A percentile compares a stretch with the other conserved stretches of the same genome.
These are phyloP conservation scores for Prorops nasuta DNA, from an alignment of 1,140 invertebrate genomes.

Conservation along the genomic window DNA sequence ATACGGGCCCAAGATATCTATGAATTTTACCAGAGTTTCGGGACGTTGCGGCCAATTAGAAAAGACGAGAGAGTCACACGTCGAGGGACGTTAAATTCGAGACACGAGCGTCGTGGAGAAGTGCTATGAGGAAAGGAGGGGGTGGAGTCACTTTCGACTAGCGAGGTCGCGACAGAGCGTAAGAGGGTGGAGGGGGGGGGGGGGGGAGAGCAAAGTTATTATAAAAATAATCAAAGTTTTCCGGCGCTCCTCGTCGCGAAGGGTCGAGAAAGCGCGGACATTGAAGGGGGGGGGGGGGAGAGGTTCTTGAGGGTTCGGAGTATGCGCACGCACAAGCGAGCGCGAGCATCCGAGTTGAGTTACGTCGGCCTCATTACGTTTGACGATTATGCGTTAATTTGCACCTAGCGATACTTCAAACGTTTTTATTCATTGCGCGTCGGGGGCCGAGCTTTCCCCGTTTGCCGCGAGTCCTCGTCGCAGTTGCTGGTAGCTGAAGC, in stretches of 20 bases:
- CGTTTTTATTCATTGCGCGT: slow-evolving; percentile 58
- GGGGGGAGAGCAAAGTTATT: slow-evolving; percentile 40
- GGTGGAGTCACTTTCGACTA: not conserved
- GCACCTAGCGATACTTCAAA: slow-evolving; percentile 56
- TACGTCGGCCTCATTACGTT: slow-evolving; percentile 49
- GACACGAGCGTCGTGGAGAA: not conserved
- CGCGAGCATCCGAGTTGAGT: slow-evolving; percentile 12
- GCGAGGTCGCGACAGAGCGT: not conserved
- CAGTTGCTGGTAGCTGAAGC: slow-evolving; percentile 27
- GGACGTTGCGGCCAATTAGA: no score
- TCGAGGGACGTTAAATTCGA: no score
- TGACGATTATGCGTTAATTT: slow-evolving; percentile 59
- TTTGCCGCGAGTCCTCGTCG: slow-evolving; percentile 20
- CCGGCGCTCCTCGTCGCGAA: slow-evolving; percentile 13
- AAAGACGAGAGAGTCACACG: no score
- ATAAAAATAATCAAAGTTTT: slow-evolving; percentile 57
- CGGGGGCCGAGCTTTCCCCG: slow-evolving; percentile 38
- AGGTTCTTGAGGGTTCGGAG: slow-evolving; percentile 2
- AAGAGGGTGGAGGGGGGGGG: not conserved
- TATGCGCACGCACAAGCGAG: slow-evolving; percentile 3
- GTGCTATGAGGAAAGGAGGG: no score
- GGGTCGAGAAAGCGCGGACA: slow-evolving; percentile 17
- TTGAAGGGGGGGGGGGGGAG: slow-evolving; percentile 3
- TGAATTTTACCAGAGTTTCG: no score
- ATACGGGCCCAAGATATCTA: no score